phyloP scores from a whole-genome alignment of 2,113 vertebrate species.

The Anas platyrhynchos region DNA sequence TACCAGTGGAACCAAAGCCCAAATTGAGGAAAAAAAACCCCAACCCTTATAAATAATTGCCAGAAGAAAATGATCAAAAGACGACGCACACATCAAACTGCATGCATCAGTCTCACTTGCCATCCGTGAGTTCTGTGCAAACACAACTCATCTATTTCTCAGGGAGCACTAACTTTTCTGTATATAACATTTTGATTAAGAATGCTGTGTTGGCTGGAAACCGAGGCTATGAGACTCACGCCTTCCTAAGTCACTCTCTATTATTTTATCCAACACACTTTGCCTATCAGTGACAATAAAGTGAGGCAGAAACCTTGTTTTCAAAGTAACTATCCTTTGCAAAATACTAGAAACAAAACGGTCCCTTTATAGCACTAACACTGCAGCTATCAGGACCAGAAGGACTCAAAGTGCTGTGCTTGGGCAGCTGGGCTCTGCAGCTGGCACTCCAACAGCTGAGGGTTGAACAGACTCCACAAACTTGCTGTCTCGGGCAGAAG shows the following conservation, averaged over 20 bases:
- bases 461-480: neutral
- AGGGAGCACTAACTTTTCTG: neutral
- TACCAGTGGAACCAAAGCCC: neutral
- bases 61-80: neutral
- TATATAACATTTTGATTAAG: neutral
- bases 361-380: neutral
- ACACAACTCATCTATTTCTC: neutral
- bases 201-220: neutral
- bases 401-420: neutral
- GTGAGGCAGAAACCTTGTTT: neutral
- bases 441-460: neutral
- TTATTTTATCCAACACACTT: neutral
- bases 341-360: neutral
- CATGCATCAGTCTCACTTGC: neutral
- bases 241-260: neutral
- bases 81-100: neutral
- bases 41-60: slow-evolving; percentile 13
- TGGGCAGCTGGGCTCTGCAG: neutral
- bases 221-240: neutral
- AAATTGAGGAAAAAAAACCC: neutral
- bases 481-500: neutral
- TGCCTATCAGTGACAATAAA: neutral
- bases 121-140: neutral
- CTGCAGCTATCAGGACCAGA: neutral
- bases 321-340: neutral